These are phyloP conservation scores for Caenorhabditis inopinata DNA, from an alignment of 1,140 invertebrate species.

Conservation along the genomic window DNA sequence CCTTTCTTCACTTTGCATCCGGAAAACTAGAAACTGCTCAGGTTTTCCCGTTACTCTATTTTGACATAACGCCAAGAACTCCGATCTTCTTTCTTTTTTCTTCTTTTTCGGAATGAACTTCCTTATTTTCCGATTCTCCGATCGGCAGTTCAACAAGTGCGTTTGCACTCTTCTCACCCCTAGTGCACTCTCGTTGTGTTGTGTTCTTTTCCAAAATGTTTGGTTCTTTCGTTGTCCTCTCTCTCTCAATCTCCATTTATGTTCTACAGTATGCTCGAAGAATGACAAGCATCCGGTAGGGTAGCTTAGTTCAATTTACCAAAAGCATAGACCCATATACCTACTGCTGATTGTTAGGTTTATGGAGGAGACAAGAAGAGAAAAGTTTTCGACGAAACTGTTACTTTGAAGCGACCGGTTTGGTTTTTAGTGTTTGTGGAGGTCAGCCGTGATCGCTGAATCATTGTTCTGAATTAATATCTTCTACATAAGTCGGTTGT, in stretches of 20 bases:
- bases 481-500: no score
- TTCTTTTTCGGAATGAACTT: background rate
- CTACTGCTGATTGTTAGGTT: constrained; percentile 16
- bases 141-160: constrained; percentile 30
- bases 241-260: background rate
- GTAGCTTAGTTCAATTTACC: background rate
- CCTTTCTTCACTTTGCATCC: no score
- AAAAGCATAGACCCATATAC: background rate
- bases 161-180: constrained; percentile 25
- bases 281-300: constrained; percentile 1
- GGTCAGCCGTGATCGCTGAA: constrained; percentile 17
- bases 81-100: background rate
- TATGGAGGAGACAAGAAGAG: background rate
- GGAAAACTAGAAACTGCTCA: no score
- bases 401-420: constrained; percentile 28
- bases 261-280: background rate
- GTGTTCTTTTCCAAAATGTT: background rate
- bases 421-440: constrained; percentile 1
- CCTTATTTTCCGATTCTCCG: background rate
- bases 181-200: background rate
- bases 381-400: constrained; percentile 30
- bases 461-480: constrained; percentile 9
- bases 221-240: background rate
- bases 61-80: no score
- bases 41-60: no score